Base-by-base conservation (phyloP, 2,888 invertebrate species). In the Rhagium mordax region DNA sequence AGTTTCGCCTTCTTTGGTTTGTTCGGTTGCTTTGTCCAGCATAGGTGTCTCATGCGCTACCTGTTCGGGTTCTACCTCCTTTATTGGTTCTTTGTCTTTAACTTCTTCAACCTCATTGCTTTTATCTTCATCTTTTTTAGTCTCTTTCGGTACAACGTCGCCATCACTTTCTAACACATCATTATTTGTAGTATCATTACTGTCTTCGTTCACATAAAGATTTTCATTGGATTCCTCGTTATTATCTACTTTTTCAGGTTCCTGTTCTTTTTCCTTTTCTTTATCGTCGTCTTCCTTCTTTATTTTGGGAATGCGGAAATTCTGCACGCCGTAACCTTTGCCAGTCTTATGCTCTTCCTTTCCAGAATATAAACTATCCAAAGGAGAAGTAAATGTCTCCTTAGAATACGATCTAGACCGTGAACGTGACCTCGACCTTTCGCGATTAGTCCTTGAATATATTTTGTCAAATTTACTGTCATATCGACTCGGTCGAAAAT, bases 301-400 rank as follows among this genome's bases (percentile, higher is more conserved):
- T 47, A 76, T 77, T 81, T 90, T 91, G 0, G 91, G 91, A 71
- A 91, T 91, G 79, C 89, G 89, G 73, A 90, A 91, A 20, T 87
- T 89, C 72, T 90, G 89, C 15, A 90, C 78, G 4, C 89, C 89
- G 76, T 89, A 88, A 1, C 89, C 89, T 74, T 88, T 88, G 2
- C 88, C 88, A 8, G 87, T 87, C 74, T 86, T 87, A 1, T 85
- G 83, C 61, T 87, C 84, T 18, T 88, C 87, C 18, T 87, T 86
- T 1, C 83, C 84, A 0, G 87, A 85, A 76, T 90, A 90, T 4
- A 90, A 82, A 77, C 88, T 89, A 72, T 90, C 88, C 48, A 90
- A 76, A 0, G 90, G 89, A 0, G 90, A 90, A 2, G 84, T 83
- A 83, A 89, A 87, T 6, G 83, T 83, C n/a, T 88, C 88, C 7